A percentile compares a stretch with the other conserved stretches of the same genome.
phyloP scores from a whole-genome alignment of 2,888 invertebrate genomes.

The Axea sp. region DNA sequence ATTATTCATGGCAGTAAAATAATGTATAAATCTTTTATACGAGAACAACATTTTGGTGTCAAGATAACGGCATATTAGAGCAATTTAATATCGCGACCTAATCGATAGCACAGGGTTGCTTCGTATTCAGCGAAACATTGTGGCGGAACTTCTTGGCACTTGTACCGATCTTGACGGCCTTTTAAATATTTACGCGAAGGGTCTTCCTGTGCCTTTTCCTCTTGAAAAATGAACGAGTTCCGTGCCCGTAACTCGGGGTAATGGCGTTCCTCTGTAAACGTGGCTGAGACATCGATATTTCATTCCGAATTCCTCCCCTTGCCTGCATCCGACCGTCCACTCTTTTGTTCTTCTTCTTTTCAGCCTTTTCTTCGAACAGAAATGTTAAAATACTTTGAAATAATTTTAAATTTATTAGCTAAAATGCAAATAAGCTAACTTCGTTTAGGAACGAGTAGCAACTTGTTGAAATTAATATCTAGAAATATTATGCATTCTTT shows the following conservation, averaged over 20 bases:
- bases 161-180: constrained; percentile 33
- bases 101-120: constrained; percentile 27
- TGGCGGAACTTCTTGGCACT: constrained; percentile 45
- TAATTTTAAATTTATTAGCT: too few species aligned
- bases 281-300: constrained; percentile 68
- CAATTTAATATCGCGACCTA: constrained; percentile 7
- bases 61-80: neutral
- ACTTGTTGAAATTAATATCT: too few species aligned
- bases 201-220: constrained; percentile 33
- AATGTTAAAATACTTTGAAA: neutral
- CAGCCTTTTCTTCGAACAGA: constrained; percentile 4
- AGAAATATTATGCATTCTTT: too few species aligned
- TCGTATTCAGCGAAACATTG: constrained; percentile 6
- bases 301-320: constrained; percentile 64
- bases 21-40: neutral
- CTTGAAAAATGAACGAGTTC: constrained; percentile 47
- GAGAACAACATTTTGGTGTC: neutral
- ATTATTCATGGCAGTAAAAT: neutral
- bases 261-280: constrained; percentile 69
- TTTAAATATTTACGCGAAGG: constrained; percentile 53
- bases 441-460: too few species aligned
- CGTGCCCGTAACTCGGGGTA: constrained; percentile 50
- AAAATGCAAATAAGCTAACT: too few species aligned
- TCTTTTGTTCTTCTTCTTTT: constrained; percentile 16
- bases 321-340: constrained; percentile 21